Percentiles rank a stretch among this genome's conserved stretches.
These are phyloP conservation scores for Lasiommata megera DNA, from an alignment of 2,888 invertebrate genomes.

Conservation along the genomic window DNA sequence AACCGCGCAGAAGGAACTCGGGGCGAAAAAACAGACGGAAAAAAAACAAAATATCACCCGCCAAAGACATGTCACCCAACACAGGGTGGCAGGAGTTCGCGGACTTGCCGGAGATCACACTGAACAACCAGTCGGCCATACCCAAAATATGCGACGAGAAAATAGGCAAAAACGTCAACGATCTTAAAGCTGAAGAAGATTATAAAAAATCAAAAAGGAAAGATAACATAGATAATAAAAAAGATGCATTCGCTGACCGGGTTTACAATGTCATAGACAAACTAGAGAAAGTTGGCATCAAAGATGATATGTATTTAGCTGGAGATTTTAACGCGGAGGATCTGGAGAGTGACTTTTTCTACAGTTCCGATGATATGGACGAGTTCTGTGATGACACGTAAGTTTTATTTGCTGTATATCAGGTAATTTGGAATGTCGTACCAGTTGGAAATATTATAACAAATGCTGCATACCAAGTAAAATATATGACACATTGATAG, in stretches of 20 bases:
- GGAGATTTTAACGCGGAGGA: slow-evolving; percentile 62
- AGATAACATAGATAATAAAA: slow-evolving; percentile 30
- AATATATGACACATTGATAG: too few species aligned
- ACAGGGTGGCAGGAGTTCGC: slow-evolving; percentile 22
- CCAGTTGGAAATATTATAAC: too few species aligned
- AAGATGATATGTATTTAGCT: slow-evolving; percentile 63
- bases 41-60: slow-evolving; percentile 61
- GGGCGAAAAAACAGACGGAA: slow-evolving; percentile 60
- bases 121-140: slow-evolving; percentile 46
- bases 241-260: slow-evolving; percentile 38
- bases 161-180: slow-evolving; percentile 67
- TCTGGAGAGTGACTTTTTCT: slow-evolving; percentile 58
- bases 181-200: slow-evolving; percentile 41
- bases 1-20: slow-evolving; percentile 58
- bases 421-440: too few species aligned
- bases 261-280: slow-evolving; percentile 66
- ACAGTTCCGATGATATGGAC: slow-evolving; percentile 62
- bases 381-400: slow-evolving; percentile 63
- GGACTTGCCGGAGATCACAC: slow-evolving; percentile 24
- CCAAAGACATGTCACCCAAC: slow-evolving; percentile 43
- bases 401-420: too few species aligned
- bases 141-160: slow-evolving; percentile 48
- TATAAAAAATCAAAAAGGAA: slow-evolving; percentile 38
- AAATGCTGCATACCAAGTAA: too few species aligned
- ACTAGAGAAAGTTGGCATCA: slow-evolving; percentile 61